Evolutionary conservation across 2,113 vertebrate species (phyloP), one percentile per base, ranked within the genome.

Genomic region (Lipophrys pholis): DNA sequence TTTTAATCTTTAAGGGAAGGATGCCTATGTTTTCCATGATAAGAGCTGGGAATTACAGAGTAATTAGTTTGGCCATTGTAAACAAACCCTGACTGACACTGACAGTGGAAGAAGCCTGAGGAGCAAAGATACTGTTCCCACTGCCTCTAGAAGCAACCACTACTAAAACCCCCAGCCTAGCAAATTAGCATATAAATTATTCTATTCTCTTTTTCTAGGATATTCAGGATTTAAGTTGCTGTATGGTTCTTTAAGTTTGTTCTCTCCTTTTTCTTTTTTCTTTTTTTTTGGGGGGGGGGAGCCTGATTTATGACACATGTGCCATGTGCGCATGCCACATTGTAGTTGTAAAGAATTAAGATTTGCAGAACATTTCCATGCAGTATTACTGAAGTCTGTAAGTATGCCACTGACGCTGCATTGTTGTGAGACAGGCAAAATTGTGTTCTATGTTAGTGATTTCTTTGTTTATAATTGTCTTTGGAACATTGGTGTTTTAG

Each of bases 11-110:
- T 64, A 69, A 76, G 50, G 45, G 59, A 85, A 42, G 8, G 56
- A 49, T 74, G 74, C 73, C 66, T 89, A 72, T 89, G 83, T 80
- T 70, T 64, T 69, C 54, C 61, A 68, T 61, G 86, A 92, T 90
- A 90, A 91, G 67, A 84, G 59, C 58, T 68, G 43, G 64, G 85
- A 83, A 80, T 87, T 84, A 87, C 76, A 81, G 78, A 78, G 64
- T 83, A 89, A 85, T 88, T 89, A 72, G 61, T 72, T 84, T 80
- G 11, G 41, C 66, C 59, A 43, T 85, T 80, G 58, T 62, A 83
- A 86, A 65, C 55, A 69, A 82, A 73, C 77, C 82, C 76, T 88
- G 88, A 82, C 78, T 89, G 73, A 79, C 65, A 69, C 35, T 63
- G 82, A 64, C 69, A 65, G 50, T 41, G 52, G 60, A 50, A 61